Conservation (phyloP, 2,888 invertebrate species). For the Mayetiola destructor region DNA sequence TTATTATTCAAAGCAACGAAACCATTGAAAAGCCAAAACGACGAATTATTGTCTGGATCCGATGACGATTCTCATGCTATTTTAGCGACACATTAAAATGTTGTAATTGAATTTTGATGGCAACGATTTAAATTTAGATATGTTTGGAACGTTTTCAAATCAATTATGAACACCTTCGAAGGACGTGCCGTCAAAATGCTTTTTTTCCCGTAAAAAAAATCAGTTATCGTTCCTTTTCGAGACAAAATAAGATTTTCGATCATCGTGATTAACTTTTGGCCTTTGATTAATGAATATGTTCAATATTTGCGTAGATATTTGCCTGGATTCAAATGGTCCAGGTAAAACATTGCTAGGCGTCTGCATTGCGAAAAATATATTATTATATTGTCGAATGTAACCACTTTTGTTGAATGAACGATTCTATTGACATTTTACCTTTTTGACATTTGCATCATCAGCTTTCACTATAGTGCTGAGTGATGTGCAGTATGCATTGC, state of each 20-base stretch:
- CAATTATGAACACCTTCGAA: background rate
- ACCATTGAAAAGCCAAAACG: too few species aligned
- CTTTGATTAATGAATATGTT: background rate
- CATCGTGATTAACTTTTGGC: too few species aligned
- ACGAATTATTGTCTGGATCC: too few species aligned
- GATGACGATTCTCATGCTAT: background rate
- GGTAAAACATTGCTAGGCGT: background rate
- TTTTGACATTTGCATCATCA: background rate
- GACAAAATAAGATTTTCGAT: background rate
- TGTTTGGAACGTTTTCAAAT: too few species aligned
- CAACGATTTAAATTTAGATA: background rate
- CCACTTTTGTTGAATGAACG: too few species aligned
- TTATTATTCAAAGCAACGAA: background rate
- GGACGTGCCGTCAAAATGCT: background rate
- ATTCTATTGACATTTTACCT: too few species aligned
- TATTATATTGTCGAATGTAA: too few species aligned
- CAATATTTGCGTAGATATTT: background rate
- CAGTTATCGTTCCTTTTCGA: background rate
- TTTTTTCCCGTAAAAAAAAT: background rate
- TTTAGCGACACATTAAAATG: constrained; percentile 5
- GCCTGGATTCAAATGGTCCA: too few species aligned
- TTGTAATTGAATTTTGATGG: background rate
- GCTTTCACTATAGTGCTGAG: background rate
- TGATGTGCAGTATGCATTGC: background rate
- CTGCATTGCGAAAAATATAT: background rate